Conservation (phyloP, 37 sponge, comb jelly and placozoan genomes). For the Cliona cf. orientalis region DNA sequence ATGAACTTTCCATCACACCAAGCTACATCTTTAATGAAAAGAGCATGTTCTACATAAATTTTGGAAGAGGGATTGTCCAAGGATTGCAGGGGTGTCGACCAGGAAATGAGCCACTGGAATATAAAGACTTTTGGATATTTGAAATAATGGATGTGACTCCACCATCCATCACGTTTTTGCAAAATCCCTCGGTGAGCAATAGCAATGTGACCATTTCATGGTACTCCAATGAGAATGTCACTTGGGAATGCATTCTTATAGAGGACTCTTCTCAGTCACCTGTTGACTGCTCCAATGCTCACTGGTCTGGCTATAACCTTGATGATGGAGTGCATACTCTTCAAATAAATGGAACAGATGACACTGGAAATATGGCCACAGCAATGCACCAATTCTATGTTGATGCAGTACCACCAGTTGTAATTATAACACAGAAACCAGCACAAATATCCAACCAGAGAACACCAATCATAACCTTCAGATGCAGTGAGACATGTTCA, state of each 20-base stretch:
- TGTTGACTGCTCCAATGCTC: slow-evolving; percentile 30
- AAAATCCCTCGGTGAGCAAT: slow-evolving; percentile 22
- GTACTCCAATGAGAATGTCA: slow-evolving; percentile 30
- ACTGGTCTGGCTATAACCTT: slow-evolving; percentile 23
- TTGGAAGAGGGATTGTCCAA: slow-evolving; percentile 40
- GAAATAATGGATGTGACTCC: slow-evolving; percentile 48
- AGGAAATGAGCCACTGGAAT: slow-evolving; percentile 35
- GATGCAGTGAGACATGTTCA: slow-evolving; percentile 22
- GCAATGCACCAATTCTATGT: slow-evolving; percentile 1
- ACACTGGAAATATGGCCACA: slow-evolving; percentile 10
- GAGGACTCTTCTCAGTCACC: neutral
- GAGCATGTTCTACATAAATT: slow-evolving; percentile 13
- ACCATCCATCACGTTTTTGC: slow-evolving; percentile 5
- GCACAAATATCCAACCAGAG: neutral
- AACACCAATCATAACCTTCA: neutral
- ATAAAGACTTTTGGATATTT: slow-evolving; percentile 38
- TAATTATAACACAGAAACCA: neutral
- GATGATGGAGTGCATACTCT: neutral
- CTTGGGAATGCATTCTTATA: slow-evolving; percentile 14
- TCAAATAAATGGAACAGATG: slow-evolving; percentile 11
- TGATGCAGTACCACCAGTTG: neutral
- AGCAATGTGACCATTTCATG: slow-evolving; percentile 18
- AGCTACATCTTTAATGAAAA: slow-evolving; percentile 20
- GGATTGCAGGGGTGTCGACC: slow-evolving; percentile 27
- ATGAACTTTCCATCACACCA: slow-evolving; percentile 23